These are phyloP conservation scores for Pontoporia blainvillei DNA, from an alignment of 2,113 vertebrate genomes.

Conservation along the genomic window DNA sequence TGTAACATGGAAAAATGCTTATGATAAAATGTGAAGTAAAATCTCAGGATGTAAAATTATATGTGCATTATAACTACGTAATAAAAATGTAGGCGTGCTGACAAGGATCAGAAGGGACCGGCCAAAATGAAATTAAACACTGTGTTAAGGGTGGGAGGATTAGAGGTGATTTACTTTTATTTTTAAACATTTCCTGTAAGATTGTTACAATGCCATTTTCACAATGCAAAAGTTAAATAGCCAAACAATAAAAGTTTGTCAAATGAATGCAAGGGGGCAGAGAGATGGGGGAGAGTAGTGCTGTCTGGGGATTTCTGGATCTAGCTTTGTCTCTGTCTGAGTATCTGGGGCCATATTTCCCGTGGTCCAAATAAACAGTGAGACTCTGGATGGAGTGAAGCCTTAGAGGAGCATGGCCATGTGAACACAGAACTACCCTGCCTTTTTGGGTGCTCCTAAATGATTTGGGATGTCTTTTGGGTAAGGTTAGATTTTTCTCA, in stretches of 20 bases:
- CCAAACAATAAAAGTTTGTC: background rate
- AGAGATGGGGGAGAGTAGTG: background rate
- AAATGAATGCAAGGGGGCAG: background rate
- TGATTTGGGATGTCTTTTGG: background rate
- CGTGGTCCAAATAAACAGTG: background rate
- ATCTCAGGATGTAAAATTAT: slow-evolving; percentile 27
- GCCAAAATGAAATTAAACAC: slow-evolving; percentile 48
- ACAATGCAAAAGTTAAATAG: background rate
- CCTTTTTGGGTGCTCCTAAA: background rate
- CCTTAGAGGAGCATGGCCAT: background rate
- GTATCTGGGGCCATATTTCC: background rate
- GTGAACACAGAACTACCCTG: background rate
- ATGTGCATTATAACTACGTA: background rate
- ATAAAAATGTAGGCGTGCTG: slow-evolving; percentile 8
- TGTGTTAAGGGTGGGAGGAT: background rate
- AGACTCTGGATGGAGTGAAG: background rate
- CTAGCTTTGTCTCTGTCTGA: background rate
- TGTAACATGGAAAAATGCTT: slow-evolving; percentile 43
- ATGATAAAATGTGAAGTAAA: slow-evolving; percentile 53
- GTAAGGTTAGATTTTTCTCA: background rate
- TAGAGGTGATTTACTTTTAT: slow-evolving; percentile 5
- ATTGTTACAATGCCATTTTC: slow-evolving; percentile 5
- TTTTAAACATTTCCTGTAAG: slow-evolving; percentile 20
- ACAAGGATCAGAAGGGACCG: slow-evolving; percentile 25
- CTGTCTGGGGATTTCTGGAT: background rate